Evolutionary conservation across 1,140 invertebrate genomes (phyloP).

Genomic region (Stratiolaelaps scimitus): DNA sequence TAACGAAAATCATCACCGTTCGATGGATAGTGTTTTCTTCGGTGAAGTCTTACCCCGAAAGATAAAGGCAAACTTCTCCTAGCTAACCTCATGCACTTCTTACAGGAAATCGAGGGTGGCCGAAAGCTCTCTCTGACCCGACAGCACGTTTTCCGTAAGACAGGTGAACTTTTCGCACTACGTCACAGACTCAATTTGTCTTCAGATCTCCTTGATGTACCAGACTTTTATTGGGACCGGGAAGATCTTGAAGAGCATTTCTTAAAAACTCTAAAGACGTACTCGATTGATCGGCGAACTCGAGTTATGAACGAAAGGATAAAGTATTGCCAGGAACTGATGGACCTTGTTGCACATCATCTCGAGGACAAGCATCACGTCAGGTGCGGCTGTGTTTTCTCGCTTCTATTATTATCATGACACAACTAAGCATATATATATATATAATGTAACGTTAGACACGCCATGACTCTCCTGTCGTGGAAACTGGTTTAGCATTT

Average conservation of each 20-base stretch:
- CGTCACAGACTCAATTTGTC: constrained; percentile 75
- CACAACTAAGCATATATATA: too few species aligned
- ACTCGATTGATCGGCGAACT: constrained; percentile 52
- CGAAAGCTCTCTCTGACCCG: constrained; percentile 53
- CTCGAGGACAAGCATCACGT: constrained; percentile 79
- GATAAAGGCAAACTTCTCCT: too few species aligned
- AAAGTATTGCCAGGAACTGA: constrained; percentile 76
- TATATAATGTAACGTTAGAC: too few species aligned
- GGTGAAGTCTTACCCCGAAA: too few species aligned
- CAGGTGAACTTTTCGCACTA: constrained; percentile 76
- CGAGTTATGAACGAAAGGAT: constrained; percentile 87
- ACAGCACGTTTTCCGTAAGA: constrained; percentile 65
- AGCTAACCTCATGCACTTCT: too few species aligned
- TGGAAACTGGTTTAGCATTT: too few species aligned
- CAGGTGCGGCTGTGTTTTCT: constrained; percentile 35
- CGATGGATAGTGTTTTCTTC: too few species aligned
- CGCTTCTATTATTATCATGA: too few species aligned
- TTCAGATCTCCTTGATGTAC: constrained; percentile 80
- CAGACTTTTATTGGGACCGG: constrained; percentile 94
- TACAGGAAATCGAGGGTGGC: constrained; percentile 57
- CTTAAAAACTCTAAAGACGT: constrained; percentile 68
- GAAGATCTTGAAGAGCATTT: constrained; percentile 72
- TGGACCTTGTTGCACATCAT: constrained; percentile 70
- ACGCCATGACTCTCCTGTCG: too few species aligned
- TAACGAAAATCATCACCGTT: too few species aligned